Conservation (phyloP, 2,113 vertebrate genomes). For the Tragulus kanchil region DNA sequence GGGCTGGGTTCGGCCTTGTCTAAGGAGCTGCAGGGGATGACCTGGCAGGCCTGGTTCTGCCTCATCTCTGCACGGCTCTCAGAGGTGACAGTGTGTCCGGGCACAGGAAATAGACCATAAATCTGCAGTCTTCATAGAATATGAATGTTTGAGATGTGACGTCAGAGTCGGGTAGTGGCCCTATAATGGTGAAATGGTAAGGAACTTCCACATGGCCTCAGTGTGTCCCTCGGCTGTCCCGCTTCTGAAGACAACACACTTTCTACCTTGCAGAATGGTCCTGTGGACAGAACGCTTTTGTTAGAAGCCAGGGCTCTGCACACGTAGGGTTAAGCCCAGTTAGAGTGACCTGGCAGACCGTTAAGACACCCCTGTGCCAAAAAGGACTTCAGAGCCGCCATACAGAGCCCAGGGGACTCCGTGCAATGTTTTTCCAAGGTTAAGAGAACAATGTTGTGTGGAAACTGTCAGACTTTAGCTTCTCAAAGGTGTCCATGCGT, state of each 20-base stretch:
- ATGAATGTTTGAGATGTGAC: constrained; percentile 14
- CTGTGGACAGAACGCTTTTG: neutral
- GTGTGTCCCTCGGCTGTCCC: neutral
- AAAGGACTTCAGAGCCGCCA: constrained; percentile 67
- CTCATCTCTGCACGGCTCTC: neutral
- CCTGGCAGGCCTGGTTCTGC: neutral
- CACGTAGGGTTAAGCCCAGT: neutral
- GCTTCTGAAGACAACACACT: neutral
- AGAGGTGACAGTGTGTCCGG: constrained; percentile 22
- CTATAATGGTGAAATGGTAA: neutral
- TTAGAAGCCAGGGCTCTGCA: neutral
- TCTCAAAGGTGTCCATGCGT: constrained; percentile 34
- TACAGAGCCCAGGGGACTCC: constrained; percentile 55
- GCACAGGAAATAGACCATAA: neutral
- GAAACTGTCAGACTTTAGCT: constrained; percentile 71
- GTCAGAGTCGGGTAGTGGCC: neutral
- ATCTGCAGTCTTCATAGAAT: constrained; percentile 9
- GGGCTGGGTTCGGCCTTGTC: neutral
- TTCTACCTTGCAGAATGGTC: constrained; percentile 12
- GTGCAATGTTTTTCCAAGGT: constrained; percentile 70
- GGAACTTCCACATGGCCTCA: neutral
- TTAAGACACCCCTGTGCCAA: neutral
- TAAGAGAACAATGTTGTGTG: constrained; percentile 61
- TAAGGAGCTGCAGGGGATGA: neutral
- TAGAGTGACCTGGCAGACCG: constrained; percentile 50